These are phyloP conservation scores for Strigamia maritima DNA, from an alignment of 2,888 invertebrate species.

Conservation along the genomic window DNA sequence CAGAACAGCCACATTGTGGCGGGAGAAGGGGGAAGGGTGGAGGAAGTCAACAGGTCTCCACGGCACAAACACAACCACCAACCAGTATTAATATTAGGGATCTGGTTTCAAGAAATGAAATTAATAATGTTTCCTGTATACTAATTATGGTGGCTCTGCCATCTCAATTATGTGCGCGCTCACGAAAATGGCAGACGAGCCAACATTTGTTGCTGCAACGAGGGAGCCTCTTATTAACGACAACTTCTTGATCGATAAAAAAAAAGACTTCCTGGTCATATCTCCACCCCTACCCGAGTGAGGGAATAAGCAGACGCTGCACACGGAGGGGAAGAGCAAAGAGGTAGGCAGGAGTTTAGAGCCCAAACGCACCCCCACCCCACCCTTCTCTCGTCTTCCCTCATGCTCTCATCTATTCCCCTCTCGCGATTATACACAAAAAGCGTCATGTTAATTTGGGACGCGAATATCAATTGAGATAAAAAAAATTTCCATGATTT, in stretches of 20 bases:
- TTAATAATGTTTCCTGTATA: neutral
- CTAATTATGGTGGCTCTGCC: constrained; percentile 4
- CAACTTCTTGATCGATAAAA: constrained; percentile 4
- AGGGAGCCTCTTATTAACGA: neutral
- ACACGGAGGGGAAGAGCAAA: neutral
- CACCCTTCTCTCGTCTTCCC: neutral
- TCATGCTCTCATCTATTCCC: neutral
- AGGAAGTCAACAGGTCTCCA: constrained; percentile 4
- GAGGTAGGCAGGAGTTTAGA: constrained; percentile 3
- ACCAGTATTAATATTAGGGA: neutral
- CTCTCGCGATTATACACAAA: neutral
- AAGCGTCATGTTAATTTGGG: neutral
- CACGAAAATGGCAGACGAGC: neutral
- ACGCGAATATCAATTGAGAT: constrained; percentile 4
- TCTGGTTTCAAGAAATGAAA: neutral
- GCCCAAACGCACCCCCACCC: neutral
- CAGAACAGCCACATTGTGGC: neutral
- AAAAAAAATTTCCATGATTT: constrained; percentile 3
- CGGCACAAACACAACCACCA: neutral
- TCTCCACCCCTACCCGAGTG: neutral
- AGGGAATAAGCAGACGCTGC: neutral
- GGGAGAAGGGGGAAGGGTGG: neutral
- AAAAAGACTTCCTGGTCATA: neutral
- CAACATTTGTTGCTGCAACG: neutral
- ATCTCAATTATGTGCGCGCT: constrained; percentile 4